Base-by-base conservation (phyloP, 1,140 invertebrate species). In the Trissolcus basalis region DNA sequence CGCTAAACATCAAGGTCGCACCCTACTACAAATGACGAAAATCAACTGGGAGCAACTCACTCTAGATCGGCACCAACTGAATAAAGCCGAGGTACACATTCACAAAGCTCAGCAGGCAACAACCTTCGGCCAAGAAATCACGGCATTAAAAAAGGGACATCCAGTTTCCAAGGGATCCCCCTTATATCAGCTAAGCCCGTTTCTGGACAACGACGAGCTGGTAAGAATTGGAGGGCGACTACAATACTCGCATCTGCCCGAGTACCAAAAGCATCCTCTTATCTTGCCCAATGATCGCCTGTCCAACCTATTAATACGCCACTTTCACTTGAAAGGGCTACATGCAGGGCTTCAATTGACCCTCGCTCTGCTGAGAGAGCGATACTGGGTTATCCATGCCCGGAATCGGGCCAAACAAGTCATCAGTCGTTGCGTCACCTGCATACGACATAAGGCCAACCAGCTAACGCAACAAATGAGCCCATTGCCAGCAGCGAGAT, bases 221-320 rank as follows among this genome's bases (percentile, higher is more conserved):
- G 3, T 51, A 13, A 7, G 49, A 35, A 13, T 51, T n/a, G 49
- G 49, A 4, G 49, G 49, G 1, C 10, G 50, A 6, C 12, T 53
- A 7, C 32, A 16, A 15, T 1, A 53, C 9, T 13, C 50, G 0
- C 9, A 14, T 15, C 39, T 53, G 10, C 10, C 32, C 0, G 13
- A 15, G 13, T 6, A 39, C 0, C 3, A 7, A 8, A 53, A 53
- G 80, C 47, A 79, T 73, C 16, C 84, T 81, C 13, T 79, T 79
- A 0, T 74, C 13, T 9, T 53, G 9, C 33, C 50, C 3, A 12
- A 51, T 6, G 12, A 12, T 2, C 14, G 9, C 6, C 5, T 48
- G 15, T 5, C 45, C 10, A 16, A 11, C 8, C 19, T 6, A 19
- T 6, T 48, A 8, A 48, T 48, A 1, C 0, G 1, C 0, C 9